phyloP scores from a whole-genome alignment of 2,113 vertebrate genomes.

The Sebastes fasciatus region DNA sequence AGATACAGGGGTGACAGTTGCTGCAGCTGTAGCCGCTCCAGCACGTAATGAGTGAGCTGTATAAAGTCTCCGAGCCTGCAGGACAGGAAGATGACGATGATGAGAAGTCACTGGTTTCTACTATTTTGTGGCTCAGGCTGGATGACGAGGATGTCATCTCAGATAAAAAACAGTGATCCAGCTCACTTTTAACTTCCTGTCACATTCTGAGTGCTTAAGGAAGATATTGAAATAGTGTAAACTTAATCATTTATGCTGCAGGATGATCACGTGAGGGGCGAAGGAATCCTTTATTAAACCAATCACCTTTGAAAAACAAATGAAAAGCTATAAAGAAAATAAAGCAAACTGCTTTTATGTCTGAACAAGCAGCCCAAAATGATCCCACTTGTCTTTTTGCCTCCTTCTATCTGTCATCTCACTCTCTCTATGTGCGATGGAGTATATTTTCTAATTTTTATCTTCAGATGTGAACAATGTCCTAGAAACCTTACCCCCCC shows the following conservation, averaged over 20 bases:
- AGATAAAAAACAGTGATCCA: not conserved
- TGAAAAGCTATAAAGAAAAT: not conserved
- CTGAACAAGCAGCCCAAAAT: too few species aligned
- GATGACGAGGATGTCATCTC: not conserved
- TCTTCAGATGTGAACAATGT: constrained; percentile 33
- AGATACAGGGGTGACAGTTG: constrained; percentile 16
- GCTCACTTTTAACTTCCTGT: not conserved
- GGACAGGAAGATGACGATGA: constrained; percentile 29
- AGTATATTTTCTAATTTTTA: constrained; percentile 14
- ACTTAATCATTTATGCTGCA: not conserved
- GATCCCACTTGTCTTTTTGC: not conserved
- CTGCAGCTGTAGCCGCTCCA: constrained; percentile 28
- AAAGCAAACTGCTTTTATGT: too few species aligned
- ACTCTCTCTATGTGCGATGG: not conserved
- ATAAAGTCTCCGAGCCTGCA: constrained; percentile 9
- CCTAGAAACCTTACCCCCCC: constrained; percentile 54
- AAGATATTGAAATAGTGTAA: not conserved
- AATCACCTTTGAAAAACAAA: not conserved
- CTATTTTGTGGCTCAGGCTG: not conserved
- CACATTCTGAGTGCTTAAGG: not conserved
- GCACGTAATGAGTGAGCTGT: constrained; percentile 22
- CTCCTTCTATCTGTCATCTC: constrained; percentile 4
- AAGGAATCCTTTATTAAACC: not conserved
- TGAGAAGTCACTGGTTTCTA: constrained; percentile 1
- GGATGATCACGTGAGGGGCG: not conserved